Evolutionary conservation across 2,797 vertebrate species (phyloP).

Genomic region (Danio aesculapii): DNA sequence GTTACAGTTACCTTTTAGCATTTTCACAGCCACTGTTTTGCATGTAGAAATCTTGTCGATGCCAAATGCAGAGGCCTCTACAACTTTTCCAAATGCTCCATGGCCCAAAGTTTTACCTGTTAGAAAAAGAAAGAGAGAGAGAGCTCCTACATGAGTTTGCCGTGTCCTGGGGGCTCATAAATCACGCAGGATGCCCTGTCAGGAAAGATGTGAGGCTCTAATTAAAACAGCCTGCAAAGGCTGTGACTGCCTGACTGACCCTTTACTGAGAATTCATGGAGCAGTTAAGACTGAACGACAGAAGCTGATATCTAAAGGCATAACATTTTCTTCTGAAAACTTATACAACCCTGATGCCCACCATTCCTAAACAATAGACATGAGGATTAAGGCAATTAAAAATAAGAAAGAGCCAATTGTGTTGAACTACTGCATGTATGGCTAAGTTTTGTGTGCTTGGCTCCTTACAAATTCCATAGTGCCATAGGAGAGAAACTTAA

Average conservation of each 20-base stretch:
- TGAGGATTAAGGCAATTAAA: constrained; percentile 3
- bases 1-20: constrained; percentile 90
- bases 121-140: constrained; percentile 66
- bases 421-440: not conserved
- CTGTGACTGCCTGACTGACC: constrained; percentile 59
- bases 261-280: constrained; percentile 66
- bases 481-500: not conserved
- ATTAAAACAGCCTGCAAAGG: constrained; percentile 73
- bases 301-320: constrained; percentile 67
- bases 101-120: constrained; percentile 95
- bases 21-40: constrained; percentile 97
- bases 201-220: constrained; percentile 66
- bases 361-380: constrained; percentile 6
- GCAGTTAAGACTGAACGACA: constrained; percentile 66
- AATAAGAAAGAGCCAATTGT: not conserved
- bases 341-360: constrained; percentile 44
- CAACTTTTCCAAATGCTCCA: constrained; percentile 95
- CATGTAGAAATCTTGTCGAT: constrained; percentile 96
- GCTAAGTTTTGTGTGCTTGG: not conserved
- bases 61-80: constrained; percentile 94
- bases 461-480: not conserved
- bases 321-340: constrained; percentile 61
- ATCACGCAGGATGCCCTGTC: constrained; percentile 66
- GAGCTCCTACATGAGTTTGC: constrained; percentile 54
- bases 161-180: constrained; percentile 59